Percentiles rank a stretch among this genome's conserved stretches.
Conservation (phyloP, 2,113 vertebrate genomes). For the Cephalopholis sonnerati region DNA sequence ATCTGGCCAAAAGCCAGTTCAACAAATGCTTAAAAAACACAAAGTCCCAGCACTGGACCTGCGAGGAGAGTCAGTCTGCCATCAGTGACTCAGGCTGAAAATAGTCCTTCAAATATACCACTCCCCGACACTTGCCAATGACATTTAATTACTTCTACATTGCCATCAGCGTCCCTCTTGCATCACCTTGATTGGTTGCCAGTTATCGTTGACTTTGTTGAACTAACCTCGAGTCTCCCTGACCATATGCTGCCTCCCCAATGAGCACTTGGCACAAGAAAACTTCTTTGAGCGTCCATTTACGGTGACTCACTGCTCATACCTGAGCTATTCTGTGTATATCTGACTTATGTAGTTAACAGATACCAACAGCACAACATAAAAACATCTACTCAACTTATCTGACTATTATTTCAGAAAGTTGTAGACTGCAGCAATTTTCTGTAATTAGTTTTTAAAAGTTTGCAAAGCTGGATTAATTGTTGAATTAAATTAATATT, state of each 20-base stretch:
- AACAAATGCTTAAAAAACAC: conserved; percentile 47
- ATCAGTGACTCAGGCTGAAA: conserved; percentile 51
- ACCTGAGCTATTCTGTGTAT: conserved; percentile 27
- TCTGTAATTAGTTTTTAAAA: background rate
- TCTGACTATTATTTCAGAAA: background rate
- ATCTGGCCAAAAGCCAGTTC: conserved; percentile 59
- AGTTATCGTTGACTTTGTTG: conserved; percentile 72
- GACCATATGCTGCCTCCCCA: conserved; percentile 68
- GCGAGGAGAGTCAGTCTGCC: conserved; percentile 47
- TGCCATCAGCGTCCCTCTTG: conserved; percentile 60
- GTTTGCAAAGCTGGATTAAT: background rate
- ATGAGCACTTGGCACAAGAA: conserved; percentile 52
- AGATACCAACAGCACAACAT: background rate
- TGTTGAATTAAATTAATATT: background rate
- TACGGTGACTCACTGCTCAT: conserved; percentile 26
- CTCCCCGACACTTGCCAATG: conserved; percentile 62
- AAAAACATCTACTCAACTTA: background rate
- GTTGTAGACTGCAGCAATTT: background rate
- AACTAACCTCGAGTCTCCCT: conserved; percentile 66
- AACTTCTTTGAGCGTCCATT: conserved; percentile 46
- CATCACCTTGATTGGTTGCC: conserved; percentile 73
- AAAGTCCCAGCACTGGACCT: conserved; percentile 48
- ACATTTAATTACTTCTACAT: conserved; percentile 73
- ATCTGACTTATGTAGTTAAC: conserved; percentile 10
- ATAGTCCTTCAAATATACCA: conserved; percentile 62